Evolutionary conservation across 2,797 vertebrate genomes (phyloP), one percentile per base, ranked within the genome.

Genomic region (Cryptoblepharus egeriae): DNA sequence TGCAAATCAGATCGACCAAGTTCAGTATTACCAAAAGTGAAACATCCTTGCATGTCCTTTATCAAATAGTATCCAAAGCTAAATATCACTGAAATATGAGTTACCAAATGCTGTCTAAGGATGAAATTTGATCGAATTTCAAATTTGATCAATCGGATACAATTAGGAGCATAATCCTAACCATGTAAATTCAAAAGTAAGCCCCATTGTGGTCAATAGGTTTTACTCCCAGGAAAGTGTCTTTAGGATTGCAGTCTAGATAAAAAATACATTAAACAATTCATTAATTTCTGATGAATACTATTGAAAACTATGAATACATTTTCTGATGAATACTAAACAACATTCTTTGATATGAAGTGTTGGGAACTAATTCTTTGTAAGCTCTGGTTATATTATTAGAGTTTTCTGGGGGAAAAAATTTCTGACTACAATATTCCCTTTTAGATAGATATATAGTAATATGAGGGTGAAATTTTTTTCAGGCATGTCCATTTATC

Each of bases 401-500:
- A 42, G 52, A 35, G 26, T 85, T 78, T 49, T 89, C 45, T 11
- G 69, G 80, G n/a, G 80, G 18, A 18, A 13, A 39, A n/a, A 2
- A 22, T 28, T 87, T 89, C 20, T 42, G 18, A 79, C 0, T 1
- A 0, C 2, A 5, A 3, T 55, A 22, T 22, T 81, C 81, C 45
- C 73, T 70, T 74, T 61, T 26, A n/a, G 69, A 11, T 63, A 35
- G 78, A 63, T 89, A 55, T 85, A 58, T 57, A 70, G 20, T 45
- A 42, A 35, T 87, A 22, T n/a, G 32, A 77, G 57, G 39, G 70
- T n/a, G 3, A 0, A 57, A 61, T 45, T 15, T 64, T 67, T 90
- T 89, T 79, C 39, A 82, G 63, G 75, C 65, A 32, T 52, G 30
- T 32, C 85, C 88, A 87, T 78, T 79, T 76, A 85, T 65, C 61